Conservation (phyloP, 2,888 invertebrate species). For the Meteorus colon region DNA sequence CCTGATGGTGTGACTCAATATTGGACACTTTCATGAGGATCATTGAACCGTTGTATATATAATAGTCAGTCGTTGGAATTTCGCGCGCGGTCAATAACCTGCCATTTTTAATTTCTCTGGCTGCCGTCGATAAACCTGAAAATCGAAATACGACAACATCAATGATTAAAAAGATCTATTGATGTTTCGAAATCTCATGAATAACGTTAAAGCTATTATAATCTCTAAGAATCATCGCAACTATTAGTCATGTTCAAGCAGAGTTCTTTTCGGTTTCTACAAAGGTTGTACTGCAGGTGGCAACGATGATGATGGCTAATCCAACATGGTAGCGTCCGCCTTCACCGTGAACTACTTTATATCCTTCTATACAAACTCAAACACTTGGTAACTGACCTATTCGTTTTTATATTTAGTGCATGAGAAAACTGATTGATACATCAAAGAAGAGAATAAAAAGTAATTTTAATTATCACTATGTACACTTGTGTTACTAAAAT, state of each 20-base stretch:
- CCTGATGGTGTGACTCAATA: not conserved
- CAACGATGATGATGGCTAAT: not conserved
- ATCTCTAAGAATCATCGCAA: not conserved
- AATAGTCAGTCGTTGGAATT: constrained; percentile 13
- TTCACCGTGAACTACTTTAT: constrained; percentile 2
- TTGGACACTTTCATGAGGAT: constrained; percentile 4
- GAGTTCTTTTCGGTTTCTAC: not conserved
- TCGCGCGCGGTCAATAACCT: constrained; percentile 7
- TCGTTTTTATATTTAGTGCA: not conserved
- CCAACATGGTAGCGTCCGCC: not conserved
- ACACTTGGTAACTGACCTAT: not conserved
- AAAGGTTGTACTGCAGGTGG: not conserved
- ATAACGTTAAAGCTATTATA: not conserved
- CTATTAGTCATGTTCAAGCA: not conserved
- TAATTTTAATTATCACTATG: not conserved
- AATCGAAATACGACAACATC: not conserved
- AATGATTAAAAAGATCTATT: not conserved
- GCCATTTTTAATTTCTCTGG: not conserved
- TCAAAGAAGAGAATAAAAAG: not conserved
- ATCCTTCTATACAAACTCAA: not conserved
- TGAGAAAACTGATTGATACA: not conserved
- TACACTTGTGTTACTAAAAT: no score
- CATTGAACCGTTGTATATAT: not conserved
- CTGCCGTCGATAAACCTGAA: not conserved
- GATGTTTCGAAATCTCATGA: no score